These are phyloP conservation scores for Ramphastos sulfuratus DNA, from an alignment of 2,113 vertebrate species.

Conservation along the genomic window DNA sequence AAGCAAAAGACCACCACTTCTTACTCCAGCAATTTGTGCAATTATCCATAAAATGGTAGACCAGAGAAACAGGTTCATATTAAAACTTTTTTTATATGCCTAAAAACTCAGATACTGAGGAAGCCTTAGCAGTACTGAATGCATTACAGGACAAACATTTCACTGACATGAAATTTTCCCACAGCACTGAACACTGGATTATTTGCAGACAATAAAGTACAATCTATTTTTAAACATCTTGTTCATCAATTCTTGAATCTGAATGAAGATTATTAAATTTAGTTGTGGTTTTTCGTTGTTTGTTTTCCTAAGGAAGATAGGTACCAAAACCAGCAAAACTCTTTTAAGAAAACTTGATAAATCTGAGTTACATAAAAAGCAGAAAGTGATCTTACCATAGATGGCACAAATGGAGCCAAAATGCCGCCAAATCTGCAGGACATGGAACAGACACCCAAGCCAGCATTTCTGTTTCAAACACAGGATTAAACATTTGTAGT, in stretches of 20 bases:
- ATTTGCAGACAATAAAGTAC: not conserved
- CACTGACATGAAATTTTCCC: not conserved
- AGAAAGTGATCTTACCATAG: constrained; percentile 75
- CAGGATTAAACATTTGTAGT: not conserved
- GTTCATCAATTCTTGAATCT: not conserved
- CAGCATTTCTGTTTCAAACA: constrained; percentile 82
- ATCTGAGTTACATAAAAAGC: not conserved
- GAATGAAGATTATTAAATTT: not conserved
- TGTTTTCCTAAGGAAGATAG: not conserved
- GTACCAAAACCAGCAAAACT: not conserved
- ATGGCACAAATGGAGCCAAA: constrained; percentile 86
- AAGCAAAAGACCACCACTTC: not conserved
- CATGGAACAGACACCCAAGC: constrained; percentile 89
- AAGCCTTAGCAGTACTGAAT: not conserved
- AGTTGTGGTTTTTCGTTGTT: too few species aligned
- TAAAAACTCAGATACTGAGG: not conserved
- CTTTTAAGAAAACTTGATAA: not conserved
- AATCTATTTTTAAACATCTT: not conserved
- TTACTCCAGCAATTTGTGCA: not conserved
- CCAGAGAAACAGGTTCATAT: not conserved
- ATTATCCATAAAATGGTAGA: not conserved
- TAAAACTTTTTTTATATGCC: not conserved
- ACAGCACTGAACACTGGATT: not conserved
- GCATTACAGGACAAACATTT: not conserved
- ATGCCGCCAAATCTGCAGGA: constrained; percentile 88